Conservation (phyloP, 2,797 vertebrate species). For the Pitangus sulphuratus region DNA sequence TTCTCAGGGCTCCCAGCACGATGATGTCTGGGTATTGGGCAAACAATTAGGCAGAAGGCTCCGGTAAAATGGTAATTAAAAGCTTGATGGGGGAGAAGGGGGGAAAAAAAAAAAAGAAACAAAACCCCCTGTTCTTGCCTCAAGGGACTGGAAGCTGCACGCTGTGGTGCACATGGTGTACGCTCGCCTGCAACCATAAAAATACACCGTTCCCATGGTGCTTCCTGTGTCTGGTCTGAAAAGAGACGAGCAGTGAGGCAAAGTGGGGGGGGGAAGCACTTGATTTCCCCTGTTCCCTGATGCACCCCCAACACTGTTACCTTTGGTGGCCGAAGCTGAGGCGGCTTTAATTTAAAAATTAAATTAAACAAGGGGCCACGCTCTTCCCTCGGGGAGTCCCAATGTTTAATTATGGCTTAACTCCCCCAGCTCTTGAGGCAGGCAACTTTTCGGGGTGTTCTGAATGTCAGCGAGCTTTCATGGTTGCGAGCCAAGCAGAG, state of each 20-base stretch:
- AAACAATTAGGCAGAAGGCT: constrained; percentile 8
- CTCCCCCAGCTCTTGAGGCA: constrained; percentile 37
- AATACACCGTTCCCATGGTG: constrained; percentile 39
- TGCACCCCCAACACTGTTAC: not conserved
- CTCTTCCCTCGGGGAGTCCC: not conserved
- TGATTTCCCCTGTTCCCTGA: constrained; percentile 18
- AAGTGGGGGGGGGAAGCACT: not conserved
- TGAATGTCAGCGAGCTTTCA: constrained; percentile 50
- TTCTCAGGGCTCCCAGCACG: not conserved
- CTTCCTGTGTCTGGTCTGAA: constrained; percentile 55
- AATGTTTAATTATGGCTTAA: not conserved
- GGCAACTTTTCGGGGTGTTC: constrained; percentile 20
- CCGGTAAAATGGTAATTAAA: not conserved
- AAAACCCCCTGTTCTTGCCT: constrained; percentile 2
- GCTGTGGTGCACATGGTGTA: constrained; percentile 57
- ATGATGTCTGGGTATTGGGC: not conserved
- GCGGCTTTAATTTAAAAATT: not conserved
- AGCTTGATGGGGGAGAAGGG: not conserved
- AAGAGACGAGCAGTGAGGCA: constrained; percentile 9
- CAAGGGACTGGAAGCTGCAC: constrained; percentile 53
- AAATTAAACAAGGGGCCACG: not conserved
- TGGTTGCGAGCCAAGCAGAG: constrained; percentile 33
- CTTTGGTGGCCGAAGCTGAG: not conserved
- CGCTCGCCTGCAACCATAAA: constrained; percentile 40
- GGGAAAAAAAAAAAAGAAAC: not conserved